phyloP scores from a whole-genome alignment of 2,113 vertebrate species.

The Nematolebias whitei region DNA sequence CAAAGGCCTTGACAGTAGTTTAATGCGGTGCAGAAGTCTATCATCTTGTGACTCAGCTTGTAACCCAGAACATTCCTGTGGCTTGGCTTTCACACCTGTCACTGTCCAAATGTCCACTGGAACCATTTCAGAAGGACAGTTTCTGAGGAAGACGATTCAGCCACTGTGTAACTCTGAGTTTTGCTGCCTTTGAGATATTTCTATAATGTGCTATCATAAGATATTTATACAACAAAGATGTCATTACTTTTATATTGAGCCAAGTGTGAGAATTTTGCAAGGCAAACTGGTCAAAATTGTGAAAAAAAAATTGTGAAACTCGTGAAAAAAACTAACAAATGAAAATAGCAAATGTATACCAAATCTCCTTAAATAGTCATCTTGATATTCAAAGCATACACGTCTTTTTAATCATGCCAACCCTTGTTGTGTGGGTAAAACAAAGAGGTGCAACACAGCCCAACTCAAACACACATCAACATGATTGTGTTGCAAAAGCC shows the following conservation, averaged over 20 bases:
- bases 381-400: background rate
- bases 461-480: background rate
- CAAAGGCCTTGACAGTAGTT: slow-evolving; percentile 1
- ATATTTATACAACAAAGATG: background rate
- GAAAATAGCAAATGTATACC: background rate
- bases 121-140: slow-evolving; percentile 16
- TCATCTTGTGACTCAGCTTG: slow-evolving; percentile 21
- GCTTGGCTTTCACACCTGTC: slow-evolving; percentile 21
- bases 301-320: too few species aligned
- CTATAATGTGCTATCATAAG: background rate
- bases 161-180: background rate
- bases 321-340: too few species aligned
- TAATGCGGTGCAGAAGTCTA: slow-evolving; percentile 17
- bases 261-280: background rate
- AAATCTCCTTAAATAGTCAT: background rate
- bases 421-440: too few species aligned
- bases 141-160: slow-evolving; percentile 2
- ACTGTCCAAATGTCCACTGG: slow-evolving; percentile 32
- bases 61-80: slow-evolving; percentile 18
- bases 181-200: background rate
- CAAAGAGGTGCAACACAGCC: background rate
- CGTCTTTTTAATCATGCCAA: background rate
- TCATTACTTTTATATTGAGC: background rate
- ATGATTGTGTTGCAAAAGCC: background rate
- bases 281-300: background rate